phyloP scores from a whole-genome alignment of 2,797 vertebrate species.

The Labeo calbasu region DNA sequence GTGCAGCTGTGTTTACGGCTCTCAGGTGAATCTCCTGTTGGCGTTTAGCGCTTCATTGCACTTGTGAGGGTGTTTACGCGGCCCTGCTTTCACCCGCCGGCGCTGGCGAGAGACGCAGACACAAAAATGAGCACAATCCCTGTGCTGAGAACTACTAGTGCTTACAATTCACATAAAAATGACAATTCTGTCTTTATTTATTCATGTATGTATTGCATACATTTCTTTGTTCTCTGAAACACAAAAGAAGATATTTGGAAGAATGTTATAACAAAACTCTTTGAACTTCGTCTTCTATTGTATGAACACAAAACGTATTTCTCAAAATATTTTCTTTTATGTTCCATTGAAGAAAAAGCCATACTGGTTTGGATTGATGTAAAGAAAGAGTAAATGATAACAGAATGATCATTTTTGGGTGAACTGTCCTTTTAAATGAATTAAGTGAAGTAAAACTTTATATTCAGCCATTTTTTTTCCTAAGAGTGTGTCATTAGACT shows the following conservation, averaged over 20 bases:
- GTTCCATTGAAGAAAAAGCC: neutral
- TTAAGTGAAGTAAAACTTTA: neutral
- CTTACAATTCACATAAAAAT: neutral
- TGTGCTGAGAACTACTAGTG: neutral
- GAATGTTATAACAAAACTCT: neutral
- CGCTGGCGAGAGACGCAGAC: neutral
- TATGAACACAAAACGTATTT: neutral
- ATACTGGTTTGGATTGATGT: neutral
- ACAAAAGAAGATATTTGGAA: neutral
- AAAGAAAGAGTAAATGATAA: neutral
- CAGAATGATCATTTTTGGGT: neutral
- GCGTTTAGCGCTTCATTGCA: neutral
- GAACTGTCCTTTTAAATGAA: neutral
- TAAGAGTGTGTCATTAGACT: neutral
- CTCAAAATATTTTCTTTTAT: neutral
- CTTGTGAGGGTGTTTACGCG: conserved; percentile 8
- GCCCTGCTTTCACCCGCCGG: conserved; percentile 7
- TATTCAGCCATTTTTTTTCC: neutral
- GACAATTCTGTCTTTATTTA: neutral
- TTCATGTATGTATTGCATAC: neutral
- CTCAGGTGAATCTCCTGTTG: neutral
- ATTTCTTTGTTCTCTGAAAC: too few species aligned
- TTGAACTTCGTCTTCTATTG: neutral
- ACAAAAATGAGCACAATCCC: neutral
- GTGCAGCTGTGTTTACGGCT: conserved; percentile 23